phyloP scores from a whole-genome alignment of 2,797 vertebrate species.

The Pagetopsis macropterus region DNA sequence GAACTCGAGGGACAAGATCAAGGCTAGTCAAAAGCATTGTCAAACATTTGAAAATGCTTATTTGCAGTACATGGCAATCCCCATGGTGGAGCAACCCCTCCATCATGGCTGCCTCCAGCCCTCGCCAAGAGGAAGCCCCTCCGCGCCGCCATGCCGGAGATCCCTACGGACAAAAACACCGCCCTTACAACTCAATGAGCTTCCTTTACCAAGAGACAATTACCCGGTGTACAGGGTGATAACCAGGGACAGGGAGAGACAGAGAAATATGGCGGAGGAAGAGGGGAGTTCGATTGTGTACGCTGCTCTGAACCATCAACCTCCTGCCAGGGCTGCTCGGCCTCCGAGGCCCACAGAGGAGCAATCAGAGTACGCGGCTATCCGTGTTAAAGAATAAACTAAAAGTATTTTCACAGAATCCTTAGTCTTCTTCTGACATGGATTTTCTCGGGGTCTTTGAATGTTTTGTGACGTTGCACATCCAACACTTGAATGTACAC shows the following conservation, averaged over 20 bases:
- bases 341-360: slow-evolving; percentile 40
- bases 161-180: slow-evolving; percentile 19
- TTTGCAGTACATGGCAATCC: slow-evolving; percentile 53
- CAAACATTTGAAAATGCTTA: neutral
- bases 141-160: neutral
- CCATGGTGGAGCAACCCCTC: slow-evolving; percentile 31
- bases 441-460: slow-evolving; percentile 1
- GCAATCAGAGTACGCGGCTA: slow-evolving; percentile 69
- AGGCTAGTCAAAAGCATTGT: too few species aligned
- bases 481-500: slow-evolving; percentile 37
- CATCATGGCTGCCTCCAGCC: neutral
- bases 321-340: neutral
- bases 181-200: neutral
- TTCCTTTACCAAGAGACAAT: neutral
- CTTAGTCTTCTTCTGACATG: neutral
- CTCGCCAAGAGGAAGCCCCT: slow-evolving; percentile 35
- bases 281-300: slow-evolving; percentile 57
- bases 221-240: neutral
- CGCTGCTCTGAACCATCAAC: slow-evolving; percentile 67
- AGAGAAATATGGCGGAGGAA: neutral
- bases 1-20: too few species aligned
- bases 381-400: slow-evolving; percentile 41
- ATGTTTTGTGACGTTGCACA: slow-evolving; percentile 19
- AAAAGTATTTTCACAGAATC: too few species aligned
- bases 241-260: neutral